A percentile compares a stretch with the other conserved stretches of the same genome.
Conservation (phyloP, 2,797 vertebrate genomes). For the Anabacerthia variegaticeps region DNA sequence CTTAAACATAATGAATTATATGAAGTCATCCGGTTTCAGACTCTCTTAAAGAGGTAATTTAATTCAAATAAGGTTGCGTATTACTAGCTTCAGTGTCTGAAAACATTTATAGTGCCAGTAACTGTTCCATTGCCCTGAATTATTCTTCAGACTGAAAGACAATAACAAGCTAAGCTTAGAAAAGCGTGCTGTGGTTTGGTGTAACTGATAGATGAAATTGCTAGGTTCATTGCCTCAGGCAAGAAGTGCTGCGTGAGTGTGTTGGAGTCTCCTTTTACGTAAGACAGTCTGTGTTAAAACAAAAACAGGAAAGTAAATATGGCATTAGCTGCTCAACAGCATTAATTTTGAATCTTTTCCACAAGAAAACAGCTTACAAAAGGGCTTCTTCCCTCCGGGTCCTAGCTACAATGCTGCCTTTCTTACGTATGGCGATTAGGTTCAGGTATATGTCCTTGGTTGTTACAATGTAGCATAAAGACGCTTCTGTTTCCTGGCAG, state of each 20-base stretch:
- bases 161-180: constrained; percentile 21
- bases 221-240: not conserved
- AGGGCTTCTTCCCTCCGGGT: not conserved
- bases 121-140: constrained; percentile 35
- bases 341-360: not conserved
- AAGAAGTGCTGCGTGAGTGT: not conserved
- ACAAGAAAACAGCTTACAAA: not conserved
- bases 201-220: not conserved
- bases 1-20: constrained; percentile 65
- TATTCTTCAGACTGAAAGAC: constrained; percentile 37
- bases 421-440: not conserved
- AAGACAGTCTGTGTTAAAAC: not conserved
- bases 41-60: constrained; percentile 67
- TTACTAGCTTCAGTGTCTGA: constrained; percentile 55
- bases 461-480: not conserved
- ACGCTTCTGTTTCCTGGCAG: not conserved
- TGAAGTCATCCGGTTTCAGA: constrained; percentile 67
- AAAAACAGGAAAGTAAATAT: constrained; percentile 3
- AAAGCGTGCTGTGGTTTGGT: constrained; percentile 27
- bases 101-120: constrained; percentile 62
- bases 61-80: constrained; percentile 62
- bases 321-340: not conserved
- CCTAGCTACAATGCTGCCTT: not conserved
- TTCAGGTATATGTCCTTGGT: not conserved
- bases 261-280: not conserved